phyloP scores from a whole-genome alignment of 2,888 invertebrate species.

The Hedychridium roseum region DNA sequence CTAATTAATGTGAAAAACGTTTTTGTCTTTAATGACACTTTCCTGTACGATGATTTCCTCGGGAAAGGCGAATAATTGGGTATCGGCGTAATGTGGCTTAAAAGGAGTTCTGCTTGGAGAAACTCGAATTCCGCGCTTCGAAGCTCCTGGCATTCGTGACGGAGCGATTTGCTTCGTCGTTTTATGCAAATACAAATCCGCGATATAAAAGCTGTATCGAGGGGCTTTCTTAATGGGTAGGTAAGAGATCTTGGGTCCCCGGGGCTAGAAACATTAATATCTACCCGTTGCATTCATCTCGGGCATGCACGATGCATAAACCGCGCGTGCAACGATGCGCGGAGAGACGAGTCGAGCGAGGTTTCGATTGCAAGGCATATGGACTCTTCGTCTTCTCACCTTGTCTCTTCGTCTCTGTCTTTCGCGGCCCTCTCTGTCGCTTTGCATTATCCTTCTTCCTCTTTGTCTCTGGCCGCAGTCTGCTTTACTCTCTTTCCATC shows the following conservation, averaged over 20 bases:
- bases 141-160: too few relatives aligned
- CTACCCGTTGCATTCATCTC: constrained; percentile 27
- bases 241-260: constrained; percentile 28
- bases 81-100: too few relatives aligned
- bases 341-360: constrained; percentile 11
- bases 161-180: too few relatives aligned
- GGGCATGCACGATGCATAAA: constrained; percentile 25
- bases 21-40: too few relatives aligned
- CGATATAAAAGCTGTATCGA: constrained; percentile 35
- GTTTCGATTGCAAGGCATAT: constrained; percentile 52
- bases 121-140: too few relatives aligned
- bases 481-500: too few relatives aligned
- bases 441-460: constrained; percentile 38
- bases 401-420: constrained; percentile 5
- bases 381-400: constrained; percentile 27
- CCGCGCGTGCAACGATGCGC: constrained; percentile 10
- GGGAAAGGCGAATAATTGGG: too few relatives aligned
- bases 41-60: too few relatives aligned
- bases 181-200: too few relatives aligned
- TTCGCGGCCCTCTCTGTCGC: constrained; percentile 22
- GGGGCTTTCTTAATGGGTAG: constrained; percentile 17
- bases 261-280: constrained; percentile 54
- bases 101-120: too few relatives aligned
- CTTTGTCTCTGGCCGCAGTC: constrained; percentile 7
- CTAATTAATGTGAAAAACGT: too few relatives aligned